Base-by-base conservation (phyloP, 2,888 invertebrate species). In the Pammene aurita region DNA sequence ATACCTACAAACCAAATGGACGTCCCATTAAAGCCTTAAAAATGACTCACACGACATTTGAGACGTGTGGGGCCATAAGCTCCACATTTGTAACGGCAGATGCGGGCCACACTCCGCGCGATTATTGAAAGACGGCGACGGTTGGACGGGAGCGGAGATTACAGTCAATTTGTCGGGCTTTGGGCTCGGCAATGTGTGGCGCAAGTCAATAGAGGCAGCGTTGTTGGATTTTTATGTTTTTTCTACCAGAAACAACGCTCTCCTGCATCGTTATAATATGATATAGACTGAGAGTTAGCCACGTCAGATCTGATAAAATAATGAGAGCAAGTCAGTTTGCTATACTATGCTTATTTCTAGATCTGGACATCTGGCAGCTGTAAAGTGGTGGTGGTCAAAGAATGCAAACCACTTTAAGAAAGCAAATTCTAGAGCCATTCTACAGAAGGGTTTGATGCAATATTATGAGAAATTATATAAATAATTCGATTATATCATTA, bases 101-200 rank as follows among this genome's bases (percentile, higher is more conserved):
- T 56, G 66, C 54, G 66, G 62, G 67, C 62, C 67, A 52, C 52
- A 54, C 54, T 61, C 14, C 56, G 63, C 18, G 61, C 55, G 67
- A 62, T 61, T 67, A 67, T 67, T 63, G 67, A 67, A 62, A 55
- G 67, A 16, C 48, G 35, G 57, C 50, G 62, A 62, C 62, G 67
- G 56, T 55, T 67, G 67, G 67, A 48, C 61, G 62, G 62, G 67
- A 63, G 35, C 67, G 67, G 67, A 63, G 62, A 67, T 67, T 63
- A 67, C 67, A 57, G 62, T 48, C 67, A 63, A 67, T 67, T 63
- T 67, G 67, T 67, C 62, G 62, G 56, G 67, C 48, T 57, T 63
- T 48, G 13, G 61, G 55, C 16, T 18, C 0, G 5, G 50, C 4
- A 0, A 2, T n/a, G 50, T 16, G 35, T 16, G 56, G 56, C 16